Evolutionary conservation across 1,140 invertebrate genomes (phyloP).

Genomic region (Lamellibrachia luymesi): DNA sequence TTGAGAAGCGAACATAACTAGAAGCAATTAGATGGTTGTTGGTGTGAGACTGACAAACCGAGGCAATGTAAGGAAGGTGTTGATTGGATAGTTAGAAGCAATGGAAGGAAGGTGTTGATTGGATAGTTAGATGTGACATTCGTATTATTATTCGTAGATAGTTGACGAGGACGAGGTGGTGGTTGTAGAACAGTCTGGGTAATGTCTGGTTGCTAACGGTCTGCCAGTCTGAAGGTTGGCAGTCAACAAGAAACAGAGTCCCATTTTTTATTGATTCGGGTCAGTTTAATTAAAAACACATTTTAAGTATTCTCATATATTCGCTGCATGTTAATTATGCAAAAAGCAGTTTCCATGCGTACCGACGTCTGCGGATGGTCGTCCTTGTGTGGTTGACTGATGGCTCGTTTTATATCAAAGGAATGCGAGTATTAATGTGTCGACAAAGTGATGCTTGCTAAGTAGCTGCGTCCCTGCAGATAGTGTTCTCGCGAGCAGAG

Average conservation of each 20-base stretch:
- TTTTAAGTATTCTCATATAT: background rate
- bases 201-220: background rate
- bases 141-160: background rate
- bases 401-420: background rate
- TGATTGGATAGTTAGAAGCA: background rate
- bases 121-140: background rate
- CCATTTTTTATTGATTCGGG: background rate
- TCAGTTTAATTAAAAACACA: background rate
- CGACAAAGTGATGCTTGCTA: background rate
- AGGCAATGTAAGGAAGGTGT: background rate
- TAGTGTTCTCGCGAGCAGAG: background rate
- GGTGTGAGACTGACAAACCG: background rate
- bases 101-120: background rate
- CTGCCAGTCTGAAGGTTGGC: background rate
- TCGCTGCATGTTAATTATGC: background rate
- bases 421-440: background rate
- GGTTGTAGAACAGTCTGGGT: background rate
- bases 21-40: background rate
- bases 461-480: background rate
- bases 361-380: background rate
- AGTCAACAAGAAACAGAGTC: background rate
- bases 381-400: background rate
- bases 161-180: background rate
- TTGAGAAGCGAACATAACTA: background rate
- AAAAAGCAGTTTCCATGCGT: background rate